Base-by-base conservation (phyloP, 2,113 vertebrate species). In the Labeo rohita region DNA sequence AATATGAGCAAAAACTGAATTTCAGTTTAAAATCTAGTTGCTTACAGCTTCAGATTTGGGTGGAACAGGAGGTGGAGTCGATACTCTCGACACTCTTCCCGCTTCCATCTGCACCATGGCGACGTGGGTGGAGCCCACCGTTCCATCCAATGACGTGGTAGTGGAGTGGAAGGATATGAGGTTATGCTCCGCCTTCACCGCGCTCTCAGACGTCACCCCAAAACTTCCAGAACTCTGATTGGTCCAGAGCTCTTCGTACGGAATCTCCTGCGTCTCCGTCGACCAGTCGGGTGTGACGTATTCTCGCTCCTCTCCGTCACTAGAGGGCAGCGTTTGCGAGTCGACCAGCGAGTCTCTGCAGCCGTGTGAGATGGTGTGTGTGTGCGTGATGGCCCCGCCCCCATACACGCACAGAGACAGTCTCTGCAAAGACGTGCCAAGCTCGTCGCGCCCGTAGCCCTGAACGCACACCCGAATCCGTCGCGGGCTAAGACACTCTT, bases 181-280 rank as follows among this genome's bases (percentile, higher is more conserved):
- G 91, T 97, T 97, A 1, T 94, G 95, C 85, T 96, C 96, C 8
- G 49, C 87, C 73, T 94, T 95, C 61, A 90, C 92, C 59, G 92
- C 86, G 43, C 93, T 88, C 85, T 95, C 96, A 16, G 93, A 0
- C 45, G 66, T 79, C 84, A 95, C 94, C 0, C 91, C 87, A 21
- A 91, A 92, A 43, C 90, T 89, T 70, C 93, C 95, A 0, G 89
- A 52, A 0, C 87, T 92, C 90, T 96, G 93, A 92, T 96, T 96
- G 92, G 95, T 94, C 98, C 98, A 99, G 15, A 99, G 95, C 92
- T 99, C 98, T 93, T 99, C 98, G 34, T 99, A 99, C 3, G 98
- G 97, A 84, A 98, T 98, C 89, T 99, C 98, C 89, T 97, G 94
- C 90, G 96, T 94, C 16, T 96, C 94, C 68, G 96, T 93, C 0